These are phyloP conservation scores for Lottia gigantea DNA, from an alignment of 2,888 invertebrate genomes.

Conservation along the genomic window DNA sequence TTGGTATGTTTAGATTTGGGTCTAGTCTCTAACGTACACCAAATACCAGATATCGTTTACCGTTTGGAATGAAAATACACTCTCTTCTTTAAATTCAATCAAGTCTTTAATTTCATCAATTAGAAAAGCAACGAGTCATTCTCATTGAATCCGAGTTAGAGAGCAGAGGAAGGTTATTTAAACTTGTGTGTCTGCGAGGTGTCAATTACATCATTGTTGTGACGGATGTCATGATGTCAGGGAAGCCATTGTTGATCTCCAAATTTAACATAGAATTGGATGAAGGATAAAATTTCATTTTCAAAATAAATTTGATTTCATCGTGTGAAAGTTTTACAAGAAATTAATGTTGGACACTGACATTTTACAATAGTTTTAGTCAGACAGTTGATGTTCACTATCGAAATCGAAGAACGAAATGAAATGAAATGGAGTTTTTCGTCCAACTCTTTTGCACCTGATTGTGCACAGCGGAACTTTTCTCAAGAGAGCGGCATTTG, in stretches of 20 bases:
- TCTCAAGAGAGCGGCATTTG: too few species aligned
- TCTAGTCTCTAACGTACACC: constrained; percentile 10
- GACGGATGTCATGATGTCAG: constrained; percentile 9
- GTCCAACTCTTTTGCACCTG: too few species aligned
- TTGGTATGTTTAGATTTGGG: constrained; percentile 2
- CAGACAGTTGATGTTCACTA: too few species aligned
- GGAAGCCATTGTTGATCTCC: background rate
- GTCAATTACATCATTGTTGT: constrained; percentile 9
- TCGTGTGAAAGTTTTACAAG: too few species aligned
- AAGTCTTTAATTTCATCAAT: constrained; percentile 5
- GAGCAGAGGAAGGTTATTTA: background rate
- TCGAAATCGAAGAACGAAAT: too few species aligned
- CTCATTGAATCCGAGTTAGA: background rate
- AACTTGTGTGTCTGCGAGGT: constrained; percentile 1
- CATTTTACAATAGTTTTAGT: too few species aligned
- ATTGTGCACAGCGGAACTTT: too few species aligned
- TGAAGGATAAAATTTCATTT: too few species aligned
- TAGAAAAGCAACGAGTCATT: background rate
- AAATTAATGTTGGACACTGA: too few species aligned
- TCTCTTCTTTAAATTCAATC: constrained; percentile 4
- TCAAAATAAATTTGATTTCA: too few species aligned
- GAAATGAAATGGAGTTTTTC: too few species aligned
- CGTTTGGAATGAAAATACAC: constrained; percentile 9
- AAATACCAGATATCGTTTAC: constrained; percentile 2
- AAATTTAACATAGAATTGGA: background rate